Base-by-base conservation (phyloP, 2,888 invertebrate species). In the Buathra laborator region DNA sequence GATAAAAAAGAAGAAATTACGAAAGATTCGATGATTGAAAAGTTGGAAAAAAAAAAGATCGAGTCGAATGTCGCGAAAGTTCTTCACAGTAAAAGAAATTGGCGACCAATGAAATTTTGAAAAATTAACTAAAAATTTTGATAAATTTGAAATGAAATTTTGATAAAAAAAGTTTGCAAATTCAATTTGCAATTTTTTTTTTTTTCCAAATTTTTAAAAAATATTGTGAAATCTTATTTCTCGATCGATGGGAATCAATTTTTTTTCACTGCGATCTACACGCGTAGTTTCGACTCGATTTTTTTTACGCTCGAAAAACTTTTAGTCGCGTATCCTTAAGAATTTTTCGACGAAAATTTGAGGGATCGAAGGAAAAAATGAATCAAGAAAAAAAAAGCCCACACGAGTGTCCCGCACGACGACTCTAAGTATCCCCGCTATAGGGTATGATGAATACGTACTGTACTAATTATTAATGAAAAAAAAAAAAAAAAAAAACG, bases 281-380 rank as follows among this genome's bases (percentile, higher is more conserved):
- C 12, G 12, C 46, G 37, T 14, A 66, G 19, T 37, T 10, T 48
- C 32, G 48, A 64, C 51, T 79, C 44, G 64, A 37, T 46, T 64
- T 83, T 85, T 86, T 78, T 66, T 75, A 83, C 67, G 48, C 75
- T 77, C 81, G 51, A 79, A 29, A 37, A 37, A 66, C 48, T 51
- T 43, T 51, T 51, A 14, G 16, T 75, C 62, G 32, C 12, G 29
- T 62, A 62, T 62, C 74, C 46, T 75, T 62, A 16, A 64, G 71
- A 78, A 76, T 72, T 82, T 84, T 72, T 53, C 59, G 53, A 81
- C 46, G 53, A 62, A 70, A 46, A 24, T 24, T 24, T 37, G 51
- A 59, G 70, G 32, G 68, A 43, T 64, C n/a, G 66, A 70, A 62
- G 75, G 64, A 71, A 68, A 6, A 46, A 72, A 51, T 43, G 19